Conservation (phyloP, 2,113 vertebrate species). For the Zosterops japonicus region DNA sequence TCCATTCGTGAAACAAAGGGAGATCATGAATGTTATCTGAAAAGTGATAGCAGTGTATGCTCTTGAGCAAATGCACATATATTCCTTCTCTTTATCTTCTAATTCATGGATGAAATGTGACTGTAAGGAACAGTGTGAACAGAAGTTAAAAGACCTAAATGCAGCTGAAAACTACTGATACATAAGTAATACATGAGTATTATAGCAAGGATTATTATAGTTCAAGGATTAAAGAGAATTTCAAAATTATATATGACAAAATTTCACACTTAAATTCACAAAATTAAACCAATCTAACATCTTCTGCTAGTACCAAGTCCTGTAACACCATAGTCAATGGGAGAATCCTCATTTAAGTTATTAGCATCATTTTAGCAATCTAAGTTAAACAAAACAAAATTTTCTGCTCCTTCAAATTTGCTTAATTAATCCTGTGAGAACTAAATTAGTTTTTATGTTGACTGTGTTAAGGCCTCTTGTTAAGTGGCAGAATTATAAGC, state of each 20-base stretch:
- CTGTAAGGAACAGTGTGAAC: not conserved
- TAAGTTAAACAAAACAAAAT: slow-evolving; percentile 6
- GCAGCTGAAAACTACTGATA: not conserved
- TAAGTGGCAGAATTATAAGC: not conserved
- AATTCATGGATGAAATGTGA: not conserved
- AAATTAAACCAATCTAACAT: not conserved
- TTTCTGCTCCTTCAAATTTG: not conserved
- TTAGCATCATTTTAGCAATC: not conserved
- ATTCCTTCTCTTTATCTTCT: not conserved
- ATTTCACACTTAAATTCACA: not conserved
- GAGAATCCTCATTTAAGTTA: not conserved
- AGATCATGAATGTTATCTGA: not conserved
- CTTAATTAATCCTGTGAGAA: not conserved
- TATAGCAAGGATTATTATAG: not conserved
- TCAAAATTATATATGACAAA: not conserved
- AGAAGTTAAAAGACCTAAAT: not conserved
- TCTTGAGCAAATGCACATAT: not conserved
- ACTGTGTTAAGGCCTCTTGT: not conserved
- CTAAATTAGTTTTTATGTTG: not conserved
- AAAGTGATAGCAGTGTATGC: not conserved
- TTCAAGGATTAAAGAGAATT: not conserved
- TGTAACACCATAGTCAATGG: not conserved
- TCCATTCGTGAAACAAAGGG: not conserved
- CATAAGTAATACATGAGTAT: not conserved
- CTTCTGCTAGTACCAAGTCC: not conserved